Percentiles rank a stretch among this genome's conserved stretches.
These are phyloP conservation scores for Molossus molossus DNA, from an alignment of 2,797 vertebrate genomes.

Conservation along the genomic window DNA sequence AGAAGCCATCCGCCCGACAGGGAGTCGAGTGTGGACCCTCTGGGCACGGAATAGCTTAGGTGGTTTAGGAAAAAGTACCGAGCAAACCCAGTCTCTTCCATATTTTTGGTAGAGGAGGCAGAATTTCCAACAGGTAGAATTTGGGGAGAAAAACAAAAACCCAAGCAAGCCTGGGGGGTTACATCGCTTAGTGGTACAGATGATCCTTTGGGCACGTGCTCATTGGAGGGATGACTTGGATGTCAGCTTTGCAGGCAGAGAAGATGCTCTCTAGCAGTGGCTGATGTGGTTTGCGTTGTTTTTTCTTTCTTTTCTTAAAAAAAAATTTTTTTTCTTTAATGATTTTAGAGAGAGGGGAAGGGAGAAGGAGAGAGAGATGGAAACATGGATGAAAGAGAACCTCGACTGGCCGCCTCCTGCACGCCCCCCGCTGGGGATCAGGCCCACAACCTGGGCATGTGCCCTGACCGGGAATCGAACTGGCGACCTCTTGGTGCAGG, in stretches of 20 bases:
- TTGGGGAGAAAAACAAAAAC: not conserved
- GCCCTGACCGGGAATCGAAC: no score
- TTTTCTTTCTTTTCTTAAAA: no score
- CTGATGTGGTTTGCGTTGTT: not conserved
- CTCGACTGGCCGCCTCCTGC: no score
- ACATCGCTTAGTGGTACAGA: not conserved
- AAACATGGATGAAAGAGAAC: no score
- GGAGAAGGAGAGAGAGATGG: no score
- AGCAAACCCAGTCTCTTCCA: not conserved
- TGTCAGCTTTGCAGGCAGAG: not conserved
- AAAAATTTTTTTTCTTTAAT: no score
- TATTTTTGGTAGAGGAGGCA: not conserved
- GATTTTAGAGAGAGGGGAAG: no score
- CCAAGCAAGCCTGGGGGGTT: not conserved
- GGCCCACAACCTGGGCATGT: no score
- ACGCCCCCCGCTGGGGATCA: no score
- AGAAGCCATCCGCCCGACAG: constrained; percentile 57
- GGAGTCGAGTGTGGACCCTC: not conserved
- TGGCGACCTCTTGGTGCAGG: no score
- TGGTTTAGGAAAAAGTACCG: not conserved
- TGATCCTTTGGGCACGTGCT: not conserved
- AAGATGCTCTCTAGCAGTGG: not conserved
- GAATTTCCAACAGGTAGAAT: not conserved
- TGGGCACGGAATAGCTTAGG: not conserved
- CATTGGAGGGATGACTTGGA: accelerated